phyloP scores from a whole-genome alignment of 2,113 vertebrate genomes.

The Spermophilus dauricus region DNA sequence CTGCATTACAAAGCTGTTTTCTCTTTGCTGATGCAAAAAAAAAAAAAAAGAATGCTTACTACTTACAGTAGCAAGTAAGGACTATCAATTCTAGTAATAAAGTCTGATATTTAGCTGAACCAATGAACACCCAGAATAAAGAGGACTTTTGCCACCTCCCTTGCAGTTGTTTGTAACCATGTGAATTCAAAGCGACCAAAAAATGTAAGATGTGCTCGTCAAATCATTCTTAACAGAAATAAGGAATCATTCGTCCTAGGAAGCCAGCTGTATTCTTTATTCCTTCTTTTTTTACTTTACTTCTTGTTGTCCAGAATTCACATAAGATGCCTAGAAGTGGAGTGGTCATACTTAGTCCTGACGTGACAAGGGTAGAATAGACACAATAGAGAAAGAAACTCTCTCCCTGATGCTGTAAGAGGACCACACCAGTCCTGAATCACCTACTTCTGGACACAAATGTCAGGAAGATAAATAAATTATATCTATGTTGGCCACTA shows the following conservation, averaged over 20 bases:
- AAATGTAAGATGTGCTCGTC: neutral
- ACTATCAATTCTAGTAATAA: neutral
- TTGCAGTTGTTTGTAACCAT: neutral
- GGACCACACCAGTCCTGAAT: neutral
- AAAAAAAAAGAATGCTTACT: neutral
- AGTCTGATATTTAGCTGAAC: neutral
- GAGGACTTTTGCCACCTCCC: neutral
- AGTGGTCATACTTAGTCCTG: neutral
- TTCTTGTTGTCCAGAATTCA: neutral
- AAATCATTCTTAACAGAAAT: neutral
- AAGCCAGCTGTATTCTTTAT: neutral
- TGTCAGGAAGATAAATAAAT: neutral
- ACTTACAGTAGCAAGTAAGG: neutral
- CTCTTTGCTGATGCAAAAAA: too few relatives aligned
- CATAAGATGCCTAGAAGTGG: neutral
- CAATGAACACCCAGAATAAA: neutral
- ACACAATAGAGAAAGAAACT: neutral
- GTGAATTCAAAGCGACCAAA: neutral
- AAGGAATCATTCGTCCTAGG: neutral
- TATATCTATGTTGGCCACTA: neutral
- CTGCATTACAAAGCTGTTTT: neutral
- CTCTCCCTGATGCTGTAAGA: neutral
- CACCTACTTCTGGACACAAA: neutral
- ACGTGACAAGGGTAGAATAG: neutral
- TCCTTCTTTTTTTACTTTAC: neutral